Percentiles rank a stretch among this genome's conserved stretches.
These are phyloP conservation scores for Strongylocentrotus purpuratus DNA, from an alignment of 35 echinoderm and acorn worm genomes.

Conservation along the genomic window DNA sequence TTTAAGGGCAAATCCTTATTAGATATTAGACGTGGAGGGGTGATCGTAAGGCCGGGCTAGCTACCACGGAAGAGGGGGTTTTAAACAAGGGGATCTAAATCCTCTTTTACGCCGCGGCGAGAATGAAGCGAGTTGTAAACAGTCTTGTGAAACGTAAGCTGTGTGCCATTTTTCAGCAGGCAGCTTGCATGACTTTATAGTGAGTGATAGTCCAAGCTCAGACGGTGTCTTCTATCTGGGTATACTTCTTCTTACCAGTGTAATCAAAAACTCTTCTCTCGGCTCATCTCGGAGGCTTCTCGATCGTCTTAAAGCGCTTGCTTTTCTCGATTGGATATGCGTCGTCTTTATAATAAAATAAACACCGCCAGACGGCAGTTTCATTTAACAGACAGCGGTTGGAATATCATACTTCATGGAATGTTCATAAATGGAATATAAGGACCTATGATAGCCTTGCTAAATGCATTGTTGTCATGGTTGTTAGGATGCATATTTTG, in stretches of 20 bases:
- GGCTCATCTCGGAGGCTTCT: background rate
- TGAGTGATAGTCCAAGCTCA: slow-evolving; percentile 40
- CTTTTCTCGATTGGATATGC: background rate
- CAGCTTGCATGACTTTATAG: slow-evolving; percentile 18
- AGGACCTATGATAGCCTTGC: background rate
- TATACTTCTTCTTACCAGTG: background rate
- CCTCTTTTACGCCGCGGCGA: slow-evolving; percentile 32
- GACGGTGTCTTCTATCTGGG: slow-evolving; percentile 2
- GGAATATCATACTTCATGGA: background rate
- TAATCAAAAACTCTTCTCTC: slow-evolving; percentile 15
- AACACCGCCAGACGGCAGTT: background rate
- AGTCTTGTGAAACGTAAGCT: slow-evolving; percentile 21
- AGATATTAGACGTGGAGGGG: background rate
- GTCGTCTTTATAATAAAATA: background rate
- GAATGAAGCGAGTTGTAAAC: slow-evolving; percentile 39
- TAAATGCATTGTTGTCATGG: background rate
- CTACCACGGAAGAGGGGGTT: background rate
- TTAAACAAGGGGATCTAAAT: slow-evolving; percentile 7
- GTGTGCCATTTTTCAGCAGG: slow-evolving; percentile 34
- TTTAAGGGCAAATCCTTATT: slow-evolving; percentile 17
- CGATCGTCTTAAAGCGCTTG: background rate
- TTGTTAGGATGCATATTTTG: background rate
- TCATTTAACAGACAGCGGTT: background rate
- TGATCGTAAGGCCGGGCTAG: background rate
- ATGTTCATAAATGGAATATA: background rate